Conservation (phyloP, 2,888 invertebrate genomes). For the Ptilodon capucinus region DNA sequence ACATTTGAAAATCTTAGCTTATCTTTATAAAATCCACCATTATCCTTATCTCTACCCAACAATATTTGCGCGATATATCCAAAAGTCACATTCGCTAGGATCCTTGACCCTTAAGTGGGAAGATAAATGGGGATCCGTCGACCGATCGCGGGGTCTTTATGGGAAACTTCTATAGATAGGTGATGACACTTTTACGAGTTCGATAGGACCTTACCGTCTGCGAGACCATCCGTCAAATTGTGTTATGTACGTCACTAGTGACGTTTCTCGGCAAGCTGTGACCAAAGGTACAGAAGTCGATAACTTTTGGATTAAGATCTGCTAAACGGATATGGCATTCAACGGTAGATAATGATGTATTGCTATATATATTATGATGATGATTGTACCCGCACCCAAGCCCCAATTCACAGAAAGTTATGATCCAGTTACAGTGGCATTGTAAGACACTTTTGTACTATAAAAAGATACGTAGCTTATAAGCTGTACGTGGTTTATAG, state of each 20-base stretch:
- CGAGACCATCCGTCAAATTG: constrained; percentile 15
- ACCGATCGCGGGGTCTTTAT: constrained; percentile 25
- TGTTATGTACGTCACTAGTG: constrained; percentile 1
- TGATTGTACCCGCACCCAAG: no score
- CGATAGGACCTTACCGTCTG: constrained; percentile 24
- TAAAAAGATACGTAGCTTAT: no score
- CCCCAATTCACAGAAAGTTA: no score
- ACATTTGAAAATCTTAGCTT: no score
- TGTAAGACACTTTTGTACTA: no score
- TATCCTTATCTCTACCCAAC: no score
- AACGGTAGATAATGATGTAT: neutral
- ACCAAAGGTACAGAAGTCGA: neutral
- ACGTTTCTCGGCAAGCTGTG: neutral
- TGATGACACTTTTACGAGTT: constrained; percentile 40
- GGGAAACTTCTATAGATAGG: constrained; percentile 19
- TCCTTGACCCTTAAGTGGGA: constrained; percentile 22
- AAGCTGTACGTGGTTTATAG: no score
- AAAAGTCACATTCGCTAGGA: neutral
- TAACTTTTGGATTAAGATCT: neutral
- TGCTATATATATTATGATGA: neutral
- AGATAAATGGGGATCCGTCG: constrained; percentile 42
- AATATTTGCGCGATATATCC: neutral
- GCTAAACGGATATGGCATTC: neutral
- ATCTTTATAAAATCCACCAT: no score
- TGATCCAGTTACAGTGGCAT: no score